Evolutionary conservation across 2,113 vertebrate genomes (phyloP).

Genomic region (Phoxinus phoxinus): DNA sequence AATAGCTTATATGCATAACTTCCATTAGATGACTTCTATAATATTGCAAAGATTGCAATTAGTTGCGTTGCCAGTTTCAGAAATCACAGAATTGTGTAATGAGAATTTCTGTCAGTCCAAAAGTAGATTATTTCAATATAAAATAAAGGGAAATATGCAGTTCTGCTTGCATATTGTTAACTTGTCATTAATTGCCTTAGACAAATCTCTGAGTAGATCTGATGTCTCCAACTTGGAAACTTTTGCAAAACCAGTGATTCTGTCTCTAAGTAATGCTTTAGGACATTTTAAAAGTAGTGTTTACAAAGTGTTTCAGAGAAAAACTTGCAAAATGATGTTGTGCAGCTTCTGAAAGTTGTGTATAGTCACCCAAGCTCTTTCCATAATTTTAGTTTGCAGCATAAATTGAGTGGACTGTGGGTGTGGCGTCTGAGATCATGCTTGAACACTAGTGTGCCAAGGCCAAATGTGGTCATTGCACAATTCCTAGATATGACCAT

Average conservation of each 20-base stretch:
- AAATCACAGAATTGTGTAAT: no score
- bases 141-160: neutral
- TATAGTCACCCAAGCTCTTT: neutral
- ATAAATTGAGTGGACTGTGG: conserved; percentile 1
- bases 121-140: neutral
- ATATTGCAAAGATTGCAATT: no score
- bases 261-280: neutral
- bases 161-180: neutral
- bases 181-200: neutral
- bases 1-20: no score
- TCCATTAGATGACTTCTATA: no score
- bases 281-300: neutral
- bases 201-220: neutral
- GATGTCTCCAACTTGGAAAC: neutral
- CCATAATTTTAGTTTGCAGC: neutral
- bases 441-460: neutral
- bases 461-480: conserved; percentile 9
- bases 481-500: conserved; percentile 12
- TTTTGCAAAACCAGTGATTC: neutral
- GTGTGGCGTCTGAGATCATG: neutral
- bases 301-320: neutral
- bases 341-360: neutral
- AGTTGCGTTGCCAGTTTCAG: no score
- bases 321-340: neutral
- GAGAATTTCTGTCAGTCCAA: no score